Evolutionary conservation across 2,888 invertebrate genomes (phyloP).

Genomic region (Lithophane ornitopus): DNA sequence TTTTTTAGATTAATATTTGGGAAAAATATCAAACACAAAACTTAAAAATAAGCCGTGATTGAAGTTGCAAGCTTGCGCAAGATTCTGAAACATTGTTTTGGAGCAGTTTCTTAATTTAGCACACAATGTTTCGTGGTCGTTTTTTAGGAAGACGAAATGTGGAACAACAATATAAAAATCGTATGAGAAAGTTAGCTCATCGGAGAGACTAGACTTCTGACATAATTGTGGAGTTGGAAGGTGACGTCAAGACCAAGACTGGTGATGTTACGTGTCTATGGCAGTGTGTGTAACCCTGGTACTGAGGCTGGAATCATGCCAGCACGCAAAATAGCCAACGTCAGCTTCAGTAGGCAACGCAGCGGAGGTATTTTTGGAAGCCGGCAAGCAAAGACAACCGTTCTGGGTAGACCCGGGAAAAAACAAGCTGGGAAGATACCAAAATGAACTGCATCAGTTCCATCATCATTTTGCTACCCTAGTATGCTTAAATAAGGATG

Average conservation of each 20-base stretch:
- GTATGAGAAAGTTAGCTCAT: constrained; percentile 19
- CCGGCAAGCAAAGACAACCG: constrained; percentile 45
- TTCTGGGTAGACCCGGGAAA: constrained; percentile 41
- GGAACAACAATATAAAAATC: constrained; percentile 11
- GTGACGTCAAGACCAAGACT: constrained; percentile 51
- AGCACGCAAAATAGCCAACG: constrained; percentile 64
- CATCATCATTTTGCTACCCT: constrained; percentile 6
- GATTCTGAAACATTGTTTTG: constrained; percentile 31
- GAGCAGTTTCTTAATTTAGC: constrained; percentile 20
- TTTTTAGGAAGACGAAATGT: constrained; percentile 28
- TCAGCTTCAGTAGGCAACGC: constrained; percentile 65
- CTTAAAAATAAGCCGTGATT: constrained; percentile 25
- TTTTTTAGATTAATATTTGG: not conserved
- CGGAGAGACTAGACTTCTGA: constrained; percentile 9
- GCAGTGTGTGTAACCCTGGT: constrained; percentile 60
- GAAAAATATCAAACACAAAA: not conserved
- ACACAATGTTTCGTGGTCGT: not conserved
- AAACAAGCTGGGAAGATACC: constrained; percentile 22
- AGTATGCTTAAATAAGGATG: not conserved
- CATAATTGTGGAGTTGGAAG: constrained; percentile 32
- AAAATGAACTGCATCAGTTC: not conserved
- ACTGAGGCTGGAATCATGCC: constrained; percentile 65
- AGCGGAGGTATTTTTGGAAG: constrained; percentile 65
- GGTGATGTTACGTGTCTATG: constrained; percentile 42
- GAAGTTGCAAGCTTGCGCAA: constrained; percentile 36